Percentiles rank a stretch among this genome's conserved stretches.
phyloP scores from a whole-genome alignment of 2,797 vertebrate species.

The Numenius phaeopus region DNA sequence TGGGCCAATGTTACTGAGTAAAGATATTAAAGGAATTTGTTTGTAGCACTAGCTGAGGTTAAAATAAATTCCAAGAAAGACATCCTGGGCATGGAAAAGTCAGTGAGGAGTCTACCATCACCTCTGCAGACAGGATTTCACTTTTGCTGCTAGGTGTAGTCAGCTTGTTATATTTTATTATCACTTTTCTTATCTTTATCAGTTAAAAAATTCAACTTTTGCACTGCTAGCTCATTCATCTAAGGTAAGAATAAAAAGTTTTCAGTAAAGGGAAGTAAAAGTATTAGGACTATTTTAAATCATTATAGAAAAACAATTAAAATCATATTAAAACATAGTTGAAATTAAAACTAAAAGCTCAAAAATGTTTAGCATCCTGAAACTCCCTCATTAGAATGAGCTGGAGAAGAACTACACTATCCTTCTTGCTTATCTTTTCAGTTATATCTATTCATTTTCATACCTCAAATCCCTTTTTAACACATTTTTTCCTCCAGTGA shows the following conservation, averaged over 20 bases:
- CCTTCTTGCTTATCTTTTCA: background rate
- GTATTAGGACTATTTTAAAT: background rate
- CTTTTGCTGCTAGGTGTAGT: background rate
- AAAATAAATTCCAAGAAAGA: background rate
- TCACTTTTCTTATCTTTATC: background rate
- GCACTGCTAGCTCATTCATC: background rate
- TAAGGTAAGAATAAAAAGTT: background rate
- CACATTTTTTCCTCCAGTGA: background rate
- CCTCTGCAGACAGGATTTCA: background rate
- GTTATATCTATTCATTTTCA: background rate
- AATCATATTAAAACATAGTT: background rate
- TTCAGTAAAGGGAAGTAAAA: background rate
- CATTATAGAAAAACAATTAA: background rate
- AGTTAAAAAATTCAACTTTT: background rate
- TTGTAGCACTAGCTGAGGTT: background rate
- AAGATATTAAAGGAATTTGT: background rate
- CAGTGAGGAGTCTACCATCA: background rate
- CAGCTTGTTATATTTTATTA: background rate
- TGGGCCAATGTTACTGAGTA: background rate
- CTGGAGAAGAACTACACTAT: background rate
- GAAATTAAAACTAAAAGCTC: background rate
- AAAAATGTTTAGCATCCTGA: background rate
- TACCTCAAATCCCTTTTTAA: background rate
- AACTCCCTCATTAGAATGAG: background rate
- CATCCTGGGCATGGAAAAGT: background rate